phyloP scores from a whole-genome alignment of 2,113 vertebrate species.

The Cygnus atratus region DNA sequence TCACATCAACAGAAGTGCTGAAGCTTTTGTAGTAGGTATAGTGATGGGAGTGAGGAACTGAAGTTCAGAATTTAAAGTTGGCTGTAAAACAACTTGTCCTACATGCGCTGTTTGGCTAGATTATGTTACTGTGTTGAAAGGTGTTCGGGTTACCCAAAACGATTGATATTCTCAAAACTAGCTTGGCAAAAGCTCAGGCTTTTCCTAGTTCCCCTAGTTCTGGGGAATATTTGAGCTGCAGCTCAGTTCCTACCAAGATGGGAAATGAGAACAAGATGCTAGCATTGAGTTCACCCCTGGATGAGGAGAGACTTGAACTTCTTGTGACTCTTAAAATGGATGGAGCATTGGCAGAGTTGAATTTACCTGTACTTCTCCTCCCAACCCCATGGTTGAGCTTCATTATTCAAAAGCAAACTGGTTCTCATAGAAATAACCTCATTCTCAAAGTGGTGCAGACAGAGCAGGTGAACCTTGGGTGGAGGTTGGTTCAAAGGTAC shows the following conservation, averaged over 20 bases:
- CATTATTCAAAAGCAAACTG: not conserved
- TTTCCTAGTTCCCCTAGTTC: not conserved
- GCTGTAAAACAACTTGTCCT: not conserved
- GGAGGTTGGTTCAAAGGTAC: not conserved
- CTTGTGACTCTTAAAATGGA: not conserved
- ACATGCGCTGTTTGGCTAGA: not conserved
- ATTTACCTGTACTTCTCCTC: not conserved
- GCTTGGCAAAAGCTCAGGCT: not conserved
- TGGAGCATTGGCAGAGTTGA: not conserved
- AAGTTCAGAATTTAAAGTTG: not conserved
- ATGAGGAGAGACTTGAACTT: not conserved
- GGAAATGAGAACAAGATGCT: not conserved
- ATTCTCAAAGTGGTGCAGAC: not conserved
- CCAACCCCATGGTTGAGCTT: not conserved
- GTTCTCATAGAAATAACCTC: not conserved
- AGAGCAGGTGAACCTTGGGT: not conserved
- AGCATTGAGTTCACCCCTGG: not conserved
- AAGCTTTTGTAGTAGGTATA: not conserved
- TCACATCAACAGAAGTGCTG: not conserved
- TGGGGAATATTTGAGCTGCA: not conserved
- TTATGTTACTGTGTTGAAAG: not conserved
- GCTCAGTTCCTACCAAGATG: not conserved
- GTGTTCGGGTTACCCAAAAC: not conserved
- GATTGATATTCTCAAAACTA: not conserved
- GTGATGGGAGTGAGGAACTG: not conserved